These are phyloP conservation scores for Polymixis flavicincta DNA, from an alignment of 2,888 invertebrate genomes.

Conservation along the genomic window DNA sequence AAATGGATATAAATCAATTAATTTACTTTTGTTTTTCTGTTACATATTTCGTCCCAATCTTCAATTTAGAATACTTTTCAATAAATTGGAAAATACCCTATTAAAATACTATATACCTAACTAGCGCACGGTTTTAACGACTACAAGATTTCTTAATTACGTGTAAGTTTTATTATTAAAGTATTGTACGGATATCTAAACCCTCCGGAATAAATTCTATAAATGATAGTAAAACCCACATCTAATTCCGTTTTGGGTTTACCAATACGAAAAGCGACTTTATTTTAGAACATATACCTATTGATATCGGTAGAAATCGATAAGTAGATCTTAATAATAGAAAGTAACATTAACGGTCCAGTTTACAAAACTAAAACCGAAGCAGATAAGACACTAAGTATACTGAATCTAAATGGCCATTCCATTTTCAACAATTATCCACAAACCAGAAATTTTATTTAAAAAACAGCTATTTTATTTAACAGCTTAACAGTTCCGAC, in stretches of 20 bases:
- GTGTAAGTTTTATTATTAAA: neutral
- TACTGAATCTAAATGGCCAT: neutral
- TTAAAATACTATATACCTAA: neutral
- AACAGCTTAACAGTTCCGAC: conserved; percentile 2
- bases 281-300: no score
- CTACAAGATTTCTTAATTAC: neutral
- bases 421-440: conserved; percentile 17
- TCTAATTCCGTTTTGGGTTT: neutral
- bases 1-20: no score
- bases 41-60: no score
- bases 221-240: neutral
- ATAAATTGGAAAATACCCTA: no score
- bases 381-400: neutral
- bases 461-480: conserved; percentile 16
- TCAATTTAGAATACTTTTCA: no score
- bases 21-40: no score
- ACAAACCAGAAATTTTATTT: conserved; percentile 5
- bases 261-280: neutral
- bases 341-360: neutral
- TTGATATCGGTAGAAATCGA: neutral
- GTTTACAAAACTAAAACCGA: neutral
- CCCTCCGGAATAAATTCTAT: neutral
- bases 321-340: neutral
- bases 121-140: neutral
- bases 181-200: neutral